Percentiles rank a stretch among this genome's conserved stretches.
phyloP scores from a whole-genome alignment of 2,888 invertebrate species.

The Cyaniris semiargus region DNA sequence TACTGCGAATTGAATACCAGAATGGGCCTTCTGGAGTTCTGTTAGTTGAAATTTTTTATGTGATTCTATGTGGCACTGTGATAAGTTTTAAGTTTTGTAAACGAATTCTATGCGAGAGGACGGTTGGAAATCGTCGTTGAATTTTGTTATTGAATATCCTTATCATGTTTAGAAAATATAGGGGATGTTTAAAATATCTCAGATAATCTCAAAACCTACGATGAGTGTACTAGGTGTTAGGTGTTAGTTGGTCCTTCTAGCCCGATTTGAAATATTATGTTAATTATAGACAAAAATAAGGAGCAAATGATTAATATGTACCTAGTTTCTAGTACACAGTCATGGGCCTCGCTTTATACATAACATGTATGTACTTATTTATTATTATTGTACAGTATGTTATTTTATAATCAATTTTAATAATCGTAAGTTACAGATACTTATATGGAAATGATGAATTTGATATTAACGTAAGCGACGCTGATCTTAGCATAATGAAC shows the following conservation, averaged over 20 bases:
- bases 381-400: constrained; percentile 24
- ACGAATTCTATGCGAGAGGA: constrained; percentile 23
- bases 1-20: neutral
- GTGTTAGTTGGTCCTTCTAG: neutral
- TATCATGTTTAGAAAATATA: neutral
- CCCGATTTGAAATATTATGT: neutral
- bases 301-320: too few species aligned
- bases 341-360: constrained; percentile 6
- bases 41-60: constrained; percentile 36
- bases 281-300: neutral
- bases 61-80: constrained; percentile 39
- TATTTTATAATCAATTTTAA: constrained; percentile 30
- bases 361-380: constrained; percentile 24
- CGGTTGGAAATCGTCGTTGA: constrained; percentile 17
- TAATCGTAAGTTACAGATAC: constrained; percentile 18
- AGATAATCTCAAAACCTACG: constrained; percentile 1
- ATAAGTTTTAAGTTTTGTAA: constrained; percentile 38
- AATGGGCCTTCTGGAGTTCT: constrained; percentile 29
- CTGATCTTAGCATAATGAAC: constrained; percentile 18
- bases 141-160: constrained; percentile 24
- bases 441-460: constrained; percentile 24
- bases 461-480: constrained; percentile 25
- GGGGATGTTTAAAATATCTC: constrained; percentile 1
- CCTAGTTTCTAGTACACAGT: neutral
- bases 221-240: neutral